phyloP scores from a whole-genome alignment of 2,113 vertebrate genomes.

The Glaucidium brasilianum region DNA sequence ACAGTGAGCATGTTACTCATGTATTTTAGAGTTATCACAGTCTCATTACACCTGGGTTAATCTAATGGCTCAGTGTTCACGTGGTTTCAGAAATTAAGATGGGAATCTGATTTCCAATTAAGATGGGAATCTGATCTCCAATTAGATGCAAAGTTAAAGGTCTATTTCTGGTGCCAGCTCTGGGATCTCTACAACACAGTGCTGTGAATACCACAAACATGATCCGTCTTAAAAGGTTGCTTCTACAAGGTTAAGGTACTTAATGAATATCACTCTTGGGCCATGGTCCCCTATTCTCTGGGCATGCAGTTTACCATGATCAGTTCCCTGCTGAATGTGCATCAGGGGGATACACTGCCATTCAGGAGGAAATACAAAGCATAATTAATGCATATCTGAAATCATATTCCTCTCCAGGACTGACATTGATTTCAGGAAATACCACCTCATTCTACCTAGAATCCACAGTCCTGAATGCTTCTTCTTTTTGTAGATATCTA shows the following conservation, averaged over 20 bases:
- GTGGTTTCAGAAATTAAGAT: not conserved
- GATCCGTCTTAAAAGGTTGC: not conserved
- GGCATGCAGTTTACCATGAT: not conserved
- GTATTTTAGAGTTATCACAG: not conserved
- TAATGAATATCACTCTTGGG: not conserved
- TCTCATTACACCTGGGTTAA: not conserved
- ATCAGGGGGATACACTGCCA: not conserved
- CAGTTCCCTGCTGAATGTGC: accelerated
- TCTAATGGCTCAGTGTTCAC: not conserved
- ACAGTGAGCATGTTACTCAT: not conserved
- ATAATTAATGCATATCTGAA: not conserved
- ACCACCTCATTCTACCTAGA: not conserved
- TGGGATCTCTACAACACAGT: not conserved
- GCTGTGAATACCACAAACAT: not conserved
- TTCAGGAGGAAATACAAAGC: not conserved
- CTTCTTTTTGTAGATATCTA: not conserved
- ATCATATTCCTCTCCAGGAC: not conserved
- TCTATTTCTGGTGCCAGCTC: not conserved
- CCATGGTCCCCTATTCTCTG: not conserved
- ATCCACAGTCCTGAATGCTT: not conserved
- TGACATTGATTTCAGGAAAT: not conserved
- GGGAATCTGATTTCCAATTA: not conserved
- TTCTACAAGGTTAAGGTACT: not conserved
- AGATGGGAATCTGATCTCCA: not conserved
- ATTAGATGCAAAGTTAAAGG: not conserved